phyloP scores from a whole-genome alignment of 2,113 vertebrate species.

The Atrichornis clamosus region DNA sequence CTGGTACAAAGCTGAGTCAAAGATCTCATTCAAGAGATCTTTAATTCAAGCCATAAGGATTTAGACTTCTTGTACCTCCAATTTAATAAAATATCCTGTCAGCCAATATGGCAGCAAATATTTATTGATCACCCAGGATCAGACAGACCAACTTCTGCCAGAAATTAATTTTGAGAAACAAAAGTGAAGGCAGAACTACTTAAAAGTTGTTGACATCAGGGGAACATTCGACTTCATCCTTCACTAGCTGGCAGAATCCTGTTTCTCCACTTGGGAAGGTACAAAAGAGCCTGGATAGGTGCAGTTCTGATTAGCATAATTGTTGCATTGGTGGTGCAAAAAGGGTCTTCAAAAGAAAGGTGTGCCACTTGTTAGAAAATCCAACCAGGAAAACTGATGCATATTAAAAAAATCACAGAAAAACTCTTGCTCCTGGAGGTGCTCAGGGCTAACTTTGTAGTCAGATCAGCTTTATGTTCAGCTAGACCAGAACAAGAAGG shows the following conservation, averaged over 20 bases:
- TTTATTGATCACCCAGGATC: not conserved
- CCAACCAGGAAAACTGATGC: not conserved
- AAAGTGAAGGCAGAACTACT: not conserved
- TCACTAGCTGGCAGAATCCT: not conserved
- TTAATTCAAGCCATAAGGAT: not conserved
- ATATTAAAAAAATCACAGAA: not conserved
- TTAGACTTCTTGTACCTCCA: not conserved
- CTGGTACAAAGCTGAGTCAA: not conserved
- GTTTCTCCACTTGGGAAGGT: not conserved
- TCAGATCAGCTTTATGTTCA: not conserved
- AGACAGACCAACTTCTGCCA: not conserved
- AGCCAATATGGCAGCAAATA: not conserved
- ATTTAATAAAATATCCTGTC: not conserved
- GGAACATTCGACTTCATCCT: not conserved
- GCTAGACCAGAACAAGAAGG: not conserved
- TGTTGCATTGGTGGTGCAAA: not conserved
- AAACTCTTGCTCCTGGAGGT: not conserved
- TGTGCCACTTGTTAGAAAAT: not conserved
- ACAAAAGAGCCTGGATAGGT: not conserved
- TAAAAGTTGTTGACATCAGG: not conserved
- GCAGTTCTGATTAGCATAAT: not conserved
- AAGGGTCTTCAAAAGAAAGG: not conserved
- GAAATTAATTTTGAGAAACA: not conserved
- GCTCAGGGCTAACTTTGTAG: not conserved
- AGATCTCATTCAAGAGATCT: no score